Base-by-base conservation (phyloP, 2,797 vertebrate genomes). In the Cirrhinus molitorella region DNA sequence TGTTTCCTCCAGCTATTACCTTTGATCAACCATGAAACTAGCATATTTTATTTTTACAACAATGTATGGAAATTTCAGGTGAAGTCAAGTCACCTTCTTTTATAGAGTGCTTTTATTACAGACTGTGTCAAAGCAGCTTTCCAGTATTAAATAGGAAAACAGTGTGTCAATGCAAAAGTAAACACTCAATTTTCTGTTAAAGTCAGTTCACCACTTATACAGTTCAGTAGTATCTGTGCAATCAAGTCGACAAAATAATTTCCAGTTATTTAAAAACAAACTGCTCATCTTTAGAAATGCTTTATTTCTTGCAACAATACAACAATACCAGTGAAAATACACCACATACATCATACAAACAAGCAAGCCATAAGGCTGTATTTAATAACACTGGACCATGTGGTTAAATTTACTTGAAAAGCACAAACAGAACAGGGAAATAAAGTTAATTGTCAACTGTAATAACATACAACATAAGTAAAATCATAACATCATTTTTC, bases 281-380 rank as follows among this genome's bases (percentile, higher is more conserved):
- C n/a, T n/a, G n/a, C n/a, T n/a, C n/a, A n/a, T n/a, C 10, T 70
- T 70, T 70, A 21, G n/a, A 45, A 70, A 70, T 45, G 47, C n/a
- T 70, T 47, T 25, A 47, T 70, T 21, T 40, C 2, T 63, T 70
- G 40, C 1, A n/a, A n/a, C n/a, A n/a, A n/a, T 4, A 23, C 66
- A 70, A 45, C 40, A 45, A 45, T 45, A 9, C 34, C 40, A 70
- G 4, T 70, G 13, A 43, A 47, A 70, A 45, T 68, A 68, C 37
- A 68, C 14, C 37, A 68, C 13, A 57, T n/a, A n/a, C n/a, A n/a
- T n/a, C n/a, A n/a, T n/a, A n/a, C n/a, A n/a, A n/a, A n/a, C 9
- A 40, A 23, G n/a, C 34, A 45, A 23, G 37, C 21, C 66, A 71
- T 25, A 47, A 17, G 19, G 40, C 37, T 68, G 65, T 67, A 68